phyloP scores from a whole-genome alignment of 2,888 invertebrate genomes.

The Therioaphis trifolii region DNA sequence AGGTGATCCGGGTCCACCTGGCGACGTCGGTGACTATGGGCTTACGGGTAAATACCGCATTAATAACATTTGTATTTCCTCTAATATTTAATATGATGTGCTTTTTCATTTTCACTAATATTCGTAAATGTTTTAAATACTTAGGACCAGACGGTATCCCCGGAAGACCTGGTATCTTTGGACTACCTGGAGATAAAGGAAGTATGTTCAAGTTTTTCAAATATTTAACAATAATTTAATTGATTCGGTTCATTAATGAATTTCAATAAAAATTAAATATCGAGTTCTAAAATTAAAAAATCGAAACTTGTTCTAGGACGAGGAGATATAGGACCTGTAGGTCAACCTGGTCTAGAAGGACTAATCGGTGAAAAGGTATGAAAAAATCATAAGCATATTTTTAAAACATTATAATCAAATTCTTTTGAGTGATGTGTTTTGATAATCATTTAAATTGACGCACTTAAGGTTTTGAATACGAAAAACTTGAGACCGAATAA shows the following conservation, averaged over 20 bases:
- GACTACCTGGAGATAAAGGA: constrained; percentile 66
- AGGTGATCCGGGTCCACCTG: constrained; percentile 61
- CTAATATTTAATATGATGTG: too few relatives aligned
- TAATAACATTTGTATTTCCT: not conserved
- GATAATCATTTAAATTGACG: too few relatives aligned
- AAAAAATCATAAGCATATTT: not conserved
- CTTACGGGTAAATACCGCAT: constrained; percentile 64
- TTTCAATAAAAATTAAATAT: too few relatives aligned
- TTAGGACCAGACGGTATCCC: constrained; percentile 53
- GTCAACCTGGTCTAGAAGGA: constrained; percentile 64
- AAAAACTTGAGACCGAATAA: too few relatives aligned
- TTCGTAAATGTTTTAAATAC: not conserved
- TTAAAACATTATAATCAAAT: too few relatives aligned
- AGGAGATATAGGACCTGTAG: constrained; percentile 65
- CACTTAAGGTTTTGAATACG: too few relatives aligned
- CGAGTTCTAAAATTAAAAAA: too few relatives aligned
- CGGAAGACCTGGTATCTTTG: constrained; percentile 64
- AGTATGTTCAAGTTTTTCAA: constrained; percentile 50
- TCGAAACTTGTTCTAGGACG: constrained; percentile 26
- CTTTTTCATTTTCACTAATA: not conserved
- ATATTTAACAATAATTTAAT: too few relatives aligned
- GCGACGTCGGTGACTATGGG: constrained; percentile 65
- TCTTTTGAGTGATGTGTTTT: too few relatives aligned
- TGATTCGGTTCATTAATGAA: too few relatives aligned
- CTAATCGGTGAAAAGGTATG: constrained; percentile 59